Evolutionary conservation across 2,797 vertebrate species (phyloP).

Genomic region (Sebastes cheni): DNA sequence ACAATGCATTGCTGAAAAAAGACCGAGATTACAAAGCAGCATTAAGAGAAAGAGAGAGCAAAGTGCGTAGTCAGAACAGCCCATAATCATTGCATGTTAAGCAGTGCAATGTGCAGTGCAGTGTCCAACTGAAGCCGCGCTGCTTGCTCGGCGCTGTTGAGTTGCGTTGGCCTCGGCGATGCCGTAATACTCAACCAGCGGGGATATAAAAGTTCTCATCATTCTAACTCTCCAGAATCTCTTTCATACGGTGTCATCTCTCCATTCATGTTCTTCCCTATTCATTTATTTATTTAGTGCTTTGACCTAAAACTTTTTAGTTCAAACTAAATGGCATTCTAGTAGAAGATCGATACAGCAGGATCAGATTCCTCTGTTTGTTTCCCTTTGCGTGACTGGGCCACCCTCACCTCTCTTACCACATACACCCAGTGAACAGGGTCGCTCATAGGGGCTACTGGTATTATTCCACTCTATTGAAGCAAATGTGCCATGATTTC

Average conservation of each 20-base stretch:
- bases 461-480: constrained; percentile 30
- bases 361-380: constrained; percentile 66
- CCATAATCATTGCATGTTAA: constrained; percentile 54
- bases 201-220: constrained; percentile 31
- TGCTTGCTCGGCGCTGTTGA: constrained; percentile 19
- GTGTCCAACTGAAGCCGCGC: constrained; percentile 33
- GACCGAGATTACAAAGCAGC: constrained; percentile 46
- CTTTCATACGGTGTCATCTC: constrained; percentile 71
- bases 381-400: constrained; percentile 65
- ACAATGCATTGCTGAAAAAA: constrained; percentile 53
- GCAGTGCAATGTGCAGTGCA: constrained; percentile 47
- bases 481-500: constrained; percentile 53
- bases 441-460: constrained; percentile 59
- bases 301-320: constrained; percentile 74
- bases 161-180: constrained; percentile 13
- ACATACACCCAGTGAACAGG: constrained; percentile 66
- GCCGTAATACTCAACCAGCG: constrained; percentile 37
- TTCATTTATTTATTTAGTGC: constrained; percentile 83
- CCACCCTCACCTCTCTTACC: constrained; percentile 66
- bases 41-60: constrained; percentile 41
- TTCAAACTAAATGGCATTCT: constrained; percentile 77
- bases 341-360: constrained; percentile 63
- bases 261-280: constrained; percentile 77
- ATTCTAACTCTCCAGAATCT: constrained; percentile 64
- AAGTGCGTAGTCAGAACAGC: constrained; percentile 46